Conservation (phyloP, 2,888 invertebrate genomes). For the Dolichomitus sp. region DNA sequence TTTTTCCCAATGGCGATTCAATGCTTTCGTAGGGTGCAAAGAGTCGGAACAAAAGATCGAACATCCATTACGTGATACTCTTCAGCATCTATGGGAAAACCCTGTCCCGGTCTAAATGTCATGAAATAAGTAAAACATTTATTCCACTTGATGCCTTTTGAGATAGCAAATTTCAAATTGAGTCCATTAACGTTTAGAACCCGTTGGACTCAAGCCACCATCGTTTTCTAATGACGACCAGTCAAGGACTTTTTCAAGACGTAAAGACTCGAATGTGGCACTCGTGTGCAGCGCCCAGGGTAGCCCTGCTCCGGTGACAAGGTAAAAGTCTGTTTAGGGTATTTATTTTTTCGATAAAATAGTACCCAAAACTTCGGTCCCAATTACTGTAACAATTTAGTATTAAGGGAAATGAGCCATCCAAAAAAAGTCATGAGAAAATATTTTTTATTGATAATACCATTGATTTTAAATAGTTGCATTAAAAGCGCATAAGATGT, state of each 20-base stretch:
- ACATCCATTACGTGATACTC: neutral
- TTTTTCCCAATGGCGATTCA: neutral
- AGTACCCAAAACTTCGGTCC: constrained; percentile 1
- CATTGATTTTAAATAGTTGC: too few species aligned
- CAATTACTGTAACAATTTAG: constrained; percentile 1
- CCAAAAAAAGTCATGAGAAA: too few species aligned
- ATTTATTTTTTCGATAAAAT: neutral
- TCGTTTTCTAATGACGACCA: constrained; percentile 89
- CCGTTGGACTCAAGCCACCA: constrained; percentile 90
- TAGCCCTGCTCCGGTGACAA: constrained; percentile 90
- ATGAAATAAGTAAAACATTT: neutral
- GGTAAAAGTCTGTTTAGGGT: constrained; percentile 86
- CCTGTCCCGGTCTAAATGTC: constrained; percentile 53
- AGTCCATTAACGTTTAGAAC: constrained; percentile 87
- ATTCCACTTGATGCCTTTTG: neutral
- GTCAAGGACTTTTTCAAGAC: constrained; percentile 88
- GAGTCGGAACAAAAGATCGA: neutral
- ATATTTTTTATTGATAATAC: too few species aligned
- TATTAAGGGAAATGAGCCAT: neutral
- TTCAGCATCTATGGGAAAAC: constrained; percentile 20
- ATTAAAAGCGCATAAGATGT: too few species aligned
- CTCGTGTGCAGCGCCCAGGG: constrained; percentile 89
- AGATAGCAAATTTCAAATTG: neutral
- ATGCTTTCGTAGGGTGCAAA: neutral
- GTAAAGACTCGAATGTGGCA: constrained; percentile 82